Evolutionary conservation across 2,888 invertebrate genomes (phyloP), one percentile per base, ranked within the genome.

Genomic region (Aromia moschata): DNA sequence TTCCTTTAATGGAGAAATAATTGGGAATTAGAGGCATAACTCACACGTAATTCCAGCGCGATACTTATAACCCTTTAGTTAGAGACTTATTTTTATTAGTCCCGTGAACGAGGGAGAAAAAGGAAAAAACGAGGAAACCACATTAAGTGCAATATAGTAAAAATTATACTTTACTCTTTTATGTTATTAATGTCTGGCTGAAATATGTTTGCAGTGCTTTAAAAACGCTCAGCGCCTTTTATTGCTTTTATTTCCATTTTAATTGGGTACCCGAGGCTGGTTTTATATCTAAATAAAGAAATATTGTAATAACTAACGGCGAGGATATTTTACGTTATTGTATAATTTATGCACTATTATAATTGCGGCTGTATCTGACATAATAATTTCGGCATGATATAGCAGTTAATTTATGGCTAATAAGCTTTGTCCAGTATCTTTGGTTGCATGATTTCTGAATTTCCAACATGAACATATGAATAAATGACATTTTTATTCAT

Each of bases 81-180:
- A 38, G 38, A 15, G 38, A 49, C 37, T 38, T 49, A 49, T 49
- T 49, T 47, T 49, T 49, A 49, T 49, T 49, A 49, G 38, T 9
- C 11, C 25, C 25, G n/a, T 25, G 49, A 49, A 49, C 11, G 49
- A 30, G 49, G 49, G 15, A 30, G 37, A 20, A 38, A 25, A 38
- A 38, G 18, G 25, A 38, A 38, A 49, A 18, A 49, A 38, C 18
- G 38, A 49, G 49, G 18, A 49, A 49, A 38, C 11, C 20, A 25
- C 36, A 49, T 49, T 49, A 49, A n/a, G 20, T 38, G 38, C 20
- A 25, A 11, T 30, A 25, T 25, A 49, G 38, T 49, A 49, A 49
- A 49, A 25, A 38, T 38, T 38, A 38, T 9, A 40, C 12, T 25
- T 11, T 20, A 43, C 25, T 43, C 25, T 12, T 3, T 43, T 20